Evolutionary conservation across 2,888 invertebrate species (phyloP), one percentile per base, ranked within the genome.

Genomic region (Trissolcus japonicus): DNA sequence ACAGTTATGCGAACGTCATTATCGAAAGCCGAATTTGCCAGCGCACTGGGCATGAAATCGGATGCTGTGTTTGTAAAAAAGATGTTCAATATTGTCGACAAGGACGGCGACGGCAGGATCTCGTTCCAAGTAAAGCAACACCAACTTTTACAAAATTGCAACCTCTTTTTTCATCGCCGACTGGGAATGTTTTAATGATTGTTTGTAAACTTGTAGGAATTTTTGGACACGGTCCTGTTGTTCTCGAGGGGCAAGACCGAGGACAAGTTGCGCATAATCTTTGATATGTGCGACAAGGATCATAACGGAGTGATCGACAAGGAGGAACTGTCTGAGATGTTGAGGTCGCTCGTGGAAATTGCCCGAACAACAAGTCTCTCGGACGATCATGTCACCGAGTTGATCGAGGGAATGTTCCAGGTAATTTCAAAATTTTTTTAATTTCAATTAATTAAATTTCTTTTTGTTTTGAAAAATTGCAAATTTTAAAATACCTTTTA

Each of bases 1-100:
- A 96, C 96, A 78, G 96, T 97, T 0, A 98, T 97, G 97, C 91
- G 97, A 60, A 98, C 97, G 0, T 96, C 96, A 0, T 88, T 98
- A 71, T 96, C 97, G 0, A 96, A 96, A 86, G 92, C 95, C 57
- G 98, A 98, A 89, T 98, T 98, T 85, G 98, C 98, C 0, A 96
- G 95, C 62, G 98, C 98, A 0, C 90, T 98, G 4, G 98, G 98
- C 46, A 98, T 98, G 98, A 95, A 95, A 87, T 91, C 96, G 0
- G 96, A 97, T 84, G 98, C 97, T 19, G 94, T 98, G 63, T 98
- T 98, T 87, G 98, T 98, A 0, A 94, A 96, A 84, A 96, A 97
- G 90, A 98, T 98, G 98, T 98, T 98, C 87, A 97, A 98, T 83
- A 97, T 98, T 83, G 97, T 98, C 0, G 98, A 98, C 88, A 97